A percentile compares a stretch with the other conserved stretches of the same genome.
Conservation (phyloP, 1,140 invertebrate genomes). For the Heterodera carotae region DNA sequence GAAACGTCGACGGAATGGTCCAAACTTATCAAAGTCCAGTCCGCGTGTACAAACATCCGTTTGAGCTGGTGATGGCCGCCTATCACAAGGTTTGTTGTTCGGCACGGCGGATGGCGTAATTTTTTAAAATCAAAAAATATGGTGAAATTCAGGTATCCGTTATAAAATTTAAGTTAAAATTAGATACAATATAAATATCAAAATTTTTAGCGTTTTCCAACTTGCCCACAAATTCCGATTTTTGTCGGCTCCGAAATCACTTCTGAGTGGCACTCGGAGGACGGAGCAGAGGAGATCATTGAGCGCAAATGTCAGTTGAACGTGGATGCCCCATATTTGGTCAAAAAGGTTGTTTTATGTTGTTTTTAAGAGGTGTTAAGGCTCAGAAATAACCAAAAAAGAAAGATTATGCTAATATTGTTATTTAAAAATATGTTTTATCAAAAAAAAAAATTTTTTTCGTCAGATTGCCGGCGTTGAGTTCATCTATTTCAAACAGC, state of each 20-base stretch:
- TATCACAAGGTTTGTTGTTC: slow-evolving; percentile 50
- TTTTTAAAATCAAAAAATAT: too few species aligned
- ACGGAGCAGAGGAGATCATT: slow-evolving; percentile 79
- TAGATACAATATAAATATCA: too few species aligned
- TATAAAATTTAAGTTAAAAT: too few species aligned
- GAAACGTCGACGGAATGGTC: slow-evolving; percentile 74
- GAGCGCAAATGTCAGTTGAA: slow-evolving; percentile 86
- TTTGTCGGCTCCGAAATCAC: slow-evolving; percentile 85
- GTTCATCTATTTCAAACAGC: slow-evolving; percentile 87
- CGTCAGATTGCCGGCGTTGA: slow-evolving; percentile 89
- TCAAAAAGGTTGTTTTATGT: slow-evolving; percentile 91
- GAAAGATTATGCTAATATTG: too few species aligned
- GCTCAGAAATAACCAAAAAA: too few species aligned
- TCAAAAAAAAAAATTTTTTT: slow-evolving; percentile 29
- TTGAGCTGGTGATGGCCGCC: slow-evolving; percentile 90
- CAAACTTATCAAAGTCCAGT: slow-evolving; percentile 94
- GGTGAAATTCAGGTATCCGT: too few species aligned
- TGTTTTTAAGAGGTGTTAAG: too few species aligned
- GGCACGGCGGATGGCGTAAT: too few species aligned
- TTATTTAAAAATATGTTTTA: not conserved
- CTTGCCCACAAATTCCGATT: slow-evolving; percentile 83
- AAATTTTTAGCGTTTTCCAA: slow-evolving; percentile 30
- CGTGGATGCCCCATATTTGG: slow-evolving; percentile 89
- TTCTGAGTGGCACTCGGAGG: slow-evolving; percentile 77
- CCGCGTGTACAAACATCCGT: slow-evolving; percentile 91